phyloP scores from a whole-genome alignment of 35 echinoderm and acorn worm species.

The Eucidaris tribuloides region DNA sequence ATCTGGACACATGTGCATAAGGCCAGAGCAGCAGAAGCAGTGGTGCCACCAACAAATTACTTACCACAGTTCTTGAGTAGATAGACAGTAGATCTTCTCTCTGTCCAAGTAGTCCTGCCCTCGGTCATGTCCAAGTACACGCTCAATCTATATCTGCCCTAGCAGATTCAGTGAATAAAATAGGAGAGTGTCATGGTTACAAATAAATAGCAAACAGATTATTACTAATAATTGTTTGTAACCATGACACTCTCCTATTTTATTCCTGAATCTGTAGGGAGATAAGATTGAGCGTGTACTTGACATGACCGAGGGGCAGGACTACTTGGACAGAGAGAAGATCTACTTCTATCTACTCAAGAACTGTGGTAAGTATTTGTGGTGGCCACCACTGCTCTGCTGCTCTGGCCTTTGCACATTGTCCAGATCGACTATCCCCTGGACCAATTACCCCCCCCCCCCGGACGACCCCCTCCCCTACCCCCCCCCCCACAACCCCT shows the following conservation, averaged over 20 bases:
- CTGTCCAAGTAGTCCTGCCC: conserved; percentile 54
- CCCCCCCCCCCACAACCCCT: too few relatives aligned
- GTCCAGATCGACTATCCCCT: too few relatives aligned
- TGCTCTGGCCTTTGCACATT: too few relatives aligned
- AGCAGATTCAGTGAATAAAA: neutral
- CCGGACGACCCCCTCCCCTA: too few relatives aligned
- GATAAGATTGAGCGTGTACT: conserved; percentile 56
- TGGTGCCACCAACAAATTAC: too few relatives aligned
- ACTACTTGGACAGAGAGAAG: conserved; percentile 59
- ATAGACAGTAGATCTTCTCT: conserved; percentile 70
- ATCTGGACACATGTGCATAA: too few relatives aligned
- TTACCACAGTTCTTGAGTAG: conserved; percentile 63
- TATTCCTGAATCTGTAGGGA: conserved; percentile 7
- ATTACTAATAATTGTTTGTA: neutral
- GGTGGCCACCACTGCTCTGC: too few relatives aligned
- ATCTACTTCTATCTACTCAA: conserved; percentile 78
- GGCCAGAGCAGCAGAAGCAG: too few relatives aligned
- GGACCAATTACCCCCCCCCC: too few relatives aligned
- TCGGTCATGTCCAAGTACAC: conserved; percentile 31
- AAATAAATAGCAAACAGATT: neutral
- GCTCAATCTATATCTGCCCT: conserved; percentile 47
- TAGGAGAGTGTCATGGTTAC: neutral
- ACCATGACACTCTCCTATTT: neutral
- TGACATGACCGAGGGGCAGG: conserved; percentile 37
- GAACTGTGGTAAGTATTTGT: conserved; percentile 58